phyloP scores from a whole-genome alignment of 2,888 invertebrate genomes.

The Xanthorhoe designata region DNA sequence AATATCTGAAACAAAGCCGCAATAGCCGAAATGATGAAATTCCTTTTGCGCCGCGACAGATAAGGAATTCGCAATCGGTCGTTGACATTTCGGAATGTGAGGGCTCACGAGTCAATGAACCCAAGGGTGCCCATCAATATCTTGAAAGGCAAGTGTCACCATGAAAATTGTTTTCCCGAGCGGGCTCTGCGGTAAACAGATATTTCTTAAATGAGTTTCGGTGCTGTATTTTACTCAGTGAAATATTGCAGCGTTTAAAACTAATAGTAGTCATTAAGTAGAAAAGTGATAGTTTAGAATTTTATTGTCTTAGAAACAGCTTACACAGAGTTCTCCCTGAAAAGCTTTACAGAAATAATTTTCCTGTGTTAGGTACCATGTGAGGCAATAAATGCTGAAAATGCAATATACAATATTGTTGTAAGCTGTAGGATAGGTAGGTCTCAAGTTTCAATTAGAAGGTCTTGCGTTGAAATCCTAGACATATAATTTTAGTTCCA shows the following conservation, averaged over 20 bases:
- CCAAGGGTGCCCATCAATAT: slow-evolving; percentile 27
- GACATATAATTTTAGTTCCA: no score
- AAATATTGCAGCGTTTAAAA: not conserved
- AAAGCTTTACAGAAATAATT: no score
- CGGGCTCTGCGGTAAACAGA: not conserved
- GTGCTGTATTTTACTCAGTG: not conserved
- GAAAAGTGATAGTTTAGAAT: not conserved
- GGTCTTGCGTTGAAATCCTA: no score
- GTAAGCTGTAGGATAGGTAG: no score
- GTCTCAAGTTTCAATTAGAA: no score
- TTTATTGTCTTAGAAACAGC: no score
- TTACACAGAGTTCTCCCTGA: no score
- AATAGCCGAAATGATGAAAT: slow-evolving; percentile 28
- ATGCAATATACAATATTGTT: no score
- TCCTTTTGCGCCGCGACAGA: slow-evolving; percentile 22
- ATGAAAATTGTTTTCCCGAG: not conserved
- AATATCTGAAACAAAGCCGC: slow-evolving; percentile 24
- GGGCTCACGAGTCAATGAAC: slow-evolving; percentile 28
- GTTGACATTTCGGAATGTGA: slow-evolving; percentile 28
- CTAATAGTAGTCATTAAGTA: not conserved
- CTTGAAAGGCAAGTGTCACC: slow-evolving; percentile 18
- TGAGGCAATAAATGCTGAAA: no score
- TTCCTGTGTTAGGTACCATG: no score
- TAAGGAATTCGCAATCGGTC: slow-evolving; percentile 33
- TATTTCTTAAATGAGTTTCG: not conserved